phyloP scores from a whole-genome alignment of 2,888 invertebrate genomes.

The Ctena decussata region DNA sequence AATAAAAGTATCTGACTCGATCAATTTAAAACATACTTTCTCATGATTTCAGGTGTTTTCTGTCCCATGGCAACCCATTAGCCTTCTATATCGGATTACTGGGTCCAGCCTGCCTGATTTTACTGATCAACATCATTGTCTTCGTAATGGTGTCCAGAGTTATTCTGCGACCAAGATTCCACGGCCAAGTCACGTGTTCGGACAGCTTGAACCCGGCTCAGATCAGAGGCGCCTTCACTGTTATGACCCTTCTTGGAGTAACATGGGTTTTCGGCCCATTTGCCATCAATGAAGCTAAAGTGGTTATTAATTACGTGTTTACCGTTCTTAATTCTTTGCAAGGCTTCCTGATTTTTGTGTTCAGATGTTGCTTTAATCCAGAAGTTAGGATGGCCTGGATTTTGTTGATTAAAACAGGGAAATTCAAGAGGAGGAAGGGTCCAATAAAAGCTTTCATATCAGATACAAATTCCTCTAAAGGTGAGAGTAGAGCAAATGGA shows the following conservation, averaged over 20 bases:
- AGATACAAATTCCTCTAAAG: constrained; percentile 75
- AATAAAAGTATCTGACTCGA: too few species aligned
- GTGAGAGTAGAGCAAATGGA: constrained; percentile 62
- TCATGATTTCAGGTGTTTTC: constrained; percentile 85
- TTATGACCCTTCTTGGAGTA: constrained; percentile 82
- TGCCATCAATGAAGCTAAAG: constrained; percentile 80
- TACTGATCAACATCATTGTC: constrained; percentile 87
- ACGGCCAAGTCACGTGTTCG: constrained; percentile 70
- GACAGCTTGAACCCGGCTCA: constrained; percentile 74
- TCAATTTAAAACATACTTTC: too few species aligned
- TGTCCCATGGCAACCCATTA: constrained; percentile 84
- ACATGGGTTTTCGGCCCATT: constrained; percentile 85
- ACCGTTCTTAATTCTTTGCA: constrained; percentile 83
- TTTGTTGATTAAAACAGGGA: constrained; percentile 80
- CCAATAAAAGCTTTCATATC: constrained; percentile 73
- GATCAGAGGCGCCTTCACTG: constrained; percentile 83
- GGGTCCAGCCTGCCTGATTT: constrained; percentile 87
- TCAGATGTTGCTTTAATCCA: constrained; percentile 82
- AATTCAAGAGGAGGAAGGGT: constrained; percentile 79
- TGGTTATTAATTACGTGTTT: constrained; percentile 83
- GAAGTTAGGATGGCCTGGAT: constrained; percentile 82
- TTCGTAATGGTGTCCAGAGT: constrained; percentile 86
- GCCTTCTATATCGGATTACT: constrained; percentile 87
- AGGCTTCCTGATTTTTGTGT: constrained; percentile 83
- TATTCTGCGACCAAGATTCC: constrained; percentile 80